phyloP scores from a whole-genome alignment of 2,888 invertebrate genomes.

The Melieria crassipennis region DNA sequence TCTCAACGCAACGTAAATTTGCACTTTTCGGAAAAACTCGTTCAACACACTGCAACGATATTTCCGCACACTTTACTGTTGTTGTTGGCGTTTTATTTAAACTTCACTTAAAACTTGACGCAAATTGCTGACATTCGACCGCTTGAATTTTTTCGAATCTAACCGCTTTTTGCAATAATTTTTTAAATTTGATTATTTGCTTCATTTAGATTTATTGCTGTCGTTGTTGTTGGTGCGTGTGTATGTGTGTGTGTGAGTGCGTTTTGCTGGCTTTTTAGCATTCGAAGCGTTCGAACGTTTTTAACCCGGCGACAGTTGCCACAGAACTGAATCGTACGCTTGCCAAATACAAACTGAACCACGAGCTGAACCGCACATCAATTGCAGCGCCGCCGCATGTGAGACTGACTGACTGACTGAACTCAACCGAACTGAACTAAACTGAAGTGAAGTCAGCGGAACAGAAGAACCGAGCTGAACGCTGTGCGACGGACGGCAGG shows the following conservation, averaged over 20 bases:
- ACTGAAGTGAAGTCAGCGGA: background rate
- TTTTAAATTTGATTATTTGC: slow-evolving; percentile 14
- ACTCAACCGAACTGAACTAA: slow-evolving; percentile 16
- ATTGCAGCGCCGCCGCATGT: too few species aligned
- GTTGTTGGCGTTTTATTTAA: too few species aligned
- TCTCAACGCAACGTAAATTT: too few species aligned
- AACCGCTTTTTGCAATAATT: background rate
- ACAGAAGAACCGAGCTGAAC: background rate
- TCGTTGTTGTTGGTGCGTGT: slow-evolving; percentile 1
- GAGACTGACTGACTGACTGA: background rate
- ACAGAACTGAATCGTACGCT: slow-evolving; percentile 55
- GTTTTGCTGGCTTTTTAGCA: slow-evolving; percentile 14
- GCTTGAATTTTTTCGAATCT: too few species aligned
- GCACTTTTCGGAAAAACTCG: too few species aligned
- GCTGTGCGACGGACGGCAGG: background rate
- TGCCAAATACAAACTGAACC: slow-evolving; percentile 37
- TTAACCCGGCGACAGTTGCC: slow-evolving; percentile 61
- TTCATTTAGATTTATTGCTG: slow-evolving; percentile 14
- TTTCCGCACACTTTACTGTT: too few species aligned
- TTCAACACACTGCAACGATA: too few species aligned
- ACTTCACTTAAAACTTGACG: too few species aligned
- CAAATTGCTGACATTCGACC: too few species aligned
- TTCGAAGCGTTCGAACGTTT: slow-evolving; percentile 50
- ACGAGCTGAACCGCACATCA: slow-evolving; percentile 12
- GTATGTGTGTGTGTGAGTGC: slow-evolving; percentile 10